These are phyloP conservation scores for Odontamblyopus rebecca DNA, from an alignment of 2,797 vertebrate genomes.

Conservation along the genomic window DNA sequence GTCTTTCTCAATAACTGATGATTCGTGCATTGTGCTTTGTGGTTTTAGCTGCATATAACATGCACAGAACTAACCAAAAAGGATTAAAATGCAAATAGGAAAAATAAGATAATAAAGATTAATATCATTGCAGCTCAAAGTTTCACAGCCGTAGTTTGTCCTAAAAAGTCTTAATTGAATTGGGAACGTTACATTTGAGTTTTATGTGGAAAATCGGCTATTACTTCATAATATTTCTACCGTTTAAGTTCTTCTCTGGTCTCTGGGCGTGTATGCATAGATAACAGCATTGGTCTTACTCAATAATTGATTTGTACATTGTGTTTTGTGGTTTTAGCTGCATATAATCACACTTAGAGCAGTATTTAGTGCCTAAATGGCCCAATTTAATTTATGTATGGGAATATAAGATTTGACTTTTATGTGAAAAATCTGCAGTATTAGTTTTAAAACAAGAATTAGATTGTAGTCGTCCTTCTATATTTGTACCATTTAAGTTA, in stretches of 20 bases:
- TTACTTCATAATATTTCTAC: neutral
- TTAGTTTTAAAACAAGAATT: neutral
- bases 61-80: no score
- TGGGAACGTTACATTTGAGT: neutral
- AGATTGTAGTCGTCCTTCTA: neutral
- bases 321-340: no score
- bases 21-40: no score
- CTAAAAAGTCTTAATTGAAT: neutral
- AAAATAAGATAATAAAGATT: no score
- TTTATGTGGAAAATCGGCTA: neutral
- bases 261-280: neutral
- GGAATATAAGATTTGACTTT: slow-evolving; percentile 1
- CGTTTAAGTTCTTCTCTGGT: neutral
- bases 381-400: neutral
- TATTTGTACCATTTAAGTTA: neutral
- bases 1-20: no score
- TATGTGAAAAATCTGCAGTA: neutral
- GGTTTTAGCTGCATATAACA: no score
- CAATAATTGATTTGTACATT: no score
- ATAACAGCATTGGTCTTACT: neutral
- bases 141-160: neutral
- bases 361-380: neutral
- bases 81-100: no score
- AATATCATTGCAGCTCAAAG: no score
- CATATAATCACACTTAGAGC: no score